These are phyloP conservation scores for Pollachius pollachius DNA, from an alignment of 2,113 vertebrate species.

Conservation along the genomic window DNA sequence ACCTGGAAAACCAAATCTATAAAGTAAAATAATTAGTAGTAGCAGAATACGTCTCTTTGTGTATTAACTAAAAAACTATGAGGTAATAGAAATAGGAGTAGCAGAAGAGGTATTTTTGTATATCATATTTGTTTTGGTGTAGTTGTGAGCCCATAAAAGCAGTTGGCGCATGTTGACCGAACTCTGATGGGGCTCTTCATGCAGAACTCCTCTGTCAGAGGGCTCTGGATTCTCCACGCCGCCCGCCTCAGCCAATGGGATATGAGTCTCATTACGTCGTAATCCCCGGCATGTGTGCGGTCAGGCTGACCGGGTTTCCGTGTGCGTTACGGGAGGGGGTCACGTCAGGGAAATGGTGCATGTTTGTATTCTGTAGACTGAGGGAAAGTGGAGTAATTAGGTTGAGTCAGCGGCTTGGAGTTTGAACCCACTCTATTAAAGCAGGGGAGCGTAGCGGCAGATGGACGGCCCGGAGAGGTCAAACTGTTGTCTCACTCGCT, in stretches of 20 bases:
- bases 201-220: neutral
- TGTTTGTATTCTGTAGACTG: neutral
- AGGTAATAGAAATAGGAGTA: too few species aligned
- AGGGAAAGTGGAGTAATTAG: slow-evolving; percentile 19
- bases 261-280: neutral
- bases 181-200: neutral
- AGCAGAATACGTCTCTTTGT: too few species aligned
- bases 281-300: neutral
- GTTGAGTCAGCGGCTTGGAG: neutral
- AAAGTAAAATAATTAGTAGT: neutral
- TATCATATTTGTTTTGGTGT: too few species aligned
- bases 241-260: neutral
- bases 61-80: too few species aligned
- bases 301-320: too few species aligned
- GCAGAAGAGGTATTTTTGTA: too few species aligned
- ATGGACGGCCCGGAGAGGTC: slow-evolving; percentile 38
- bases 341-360: neutral
- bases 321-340: neutral
- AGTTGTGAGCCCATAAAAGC: too few species aligned
- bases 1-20: neutral
- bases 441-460: slow-evolving; percentile 47
- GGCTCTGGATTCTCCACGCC: neutral
- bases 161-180: too few species aligned
- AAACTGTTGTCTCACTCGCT: slow-evolving; percentile 15
- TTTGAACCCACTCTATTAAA: slow-evolving; percentile 46